Percentiles rank a stretch among this genome's conserved stretches.
These are phyloP conservation scores for Hylomyscus alleni DNA, from an alignment of 2,797 vertebrate genomes.

Conservation along the genomic window DNA sequence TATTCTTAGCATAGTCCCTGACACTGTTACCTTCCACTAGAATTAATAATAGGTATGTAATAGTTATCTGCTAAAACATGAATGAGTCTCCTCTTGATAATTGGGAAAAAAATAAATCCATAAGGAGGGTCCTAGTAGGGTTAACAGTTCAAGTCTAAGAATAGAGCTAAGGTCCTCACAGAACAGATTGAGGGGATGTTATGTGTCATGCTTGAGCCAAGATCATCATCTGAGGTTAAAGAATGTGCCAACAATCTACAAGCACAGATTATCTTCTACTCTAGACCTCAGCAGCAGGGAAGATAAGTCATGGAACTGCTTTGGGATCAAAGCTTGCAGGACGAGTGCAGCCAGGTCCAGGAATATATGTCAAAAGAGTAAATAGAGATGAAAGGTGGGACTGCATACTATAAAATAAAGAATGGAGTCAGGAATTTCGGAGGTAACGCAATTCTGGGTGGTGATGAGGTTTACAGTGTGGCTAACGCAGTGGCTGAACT, in stretches of 20 bases:
- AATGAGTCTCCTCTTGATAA: not conserved
- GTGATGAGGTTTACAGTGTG: not conserved
- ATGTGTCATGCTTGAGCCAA: not conserved
- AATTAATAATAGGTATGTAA: slow-evolving; percentile 13
- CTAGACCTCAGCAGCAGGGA: not conserved
- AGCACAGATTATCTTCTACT: not conserved
- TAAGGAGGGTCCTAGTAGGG: not conserved
- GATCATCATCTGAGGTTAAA: not conserved
- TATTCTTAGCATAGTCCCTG: not conserved
- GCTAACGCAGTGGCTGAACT: slow-evolving; percentile 10
- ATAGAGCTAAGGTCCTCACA: slow-evolving; percentile 1
- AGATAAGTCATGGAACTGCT: not conserved
- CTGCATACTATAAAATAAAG: slow-evolving; percentile 24
- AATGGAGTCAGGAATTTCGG: slow-evolving; percentile 39
- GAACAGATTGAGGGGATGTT: not conserved
- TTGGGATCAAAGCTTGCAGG: slow-evolving; percentile 11
- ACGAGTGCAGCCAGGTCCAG: not conserved
- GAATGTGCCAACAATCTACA: not conserved
- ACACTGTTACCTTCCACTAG: not conserved
- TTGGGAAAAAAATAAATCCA: not conserved
- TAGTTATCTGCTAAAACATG: slow-evolving; percentile 25
- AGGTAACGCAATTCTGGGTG: not conserved
- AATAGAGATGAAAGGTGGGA: not conserved
- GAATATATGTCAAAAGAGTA: slow-evolving; percentile 5
- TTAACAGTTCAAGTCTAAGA: not conserved